Percentiles rank a stretch among this genome's conserved stretches.
Conservation (phyloP, 1,140 invertebrate genomes). For the Procambarus clarkii region DNA sequence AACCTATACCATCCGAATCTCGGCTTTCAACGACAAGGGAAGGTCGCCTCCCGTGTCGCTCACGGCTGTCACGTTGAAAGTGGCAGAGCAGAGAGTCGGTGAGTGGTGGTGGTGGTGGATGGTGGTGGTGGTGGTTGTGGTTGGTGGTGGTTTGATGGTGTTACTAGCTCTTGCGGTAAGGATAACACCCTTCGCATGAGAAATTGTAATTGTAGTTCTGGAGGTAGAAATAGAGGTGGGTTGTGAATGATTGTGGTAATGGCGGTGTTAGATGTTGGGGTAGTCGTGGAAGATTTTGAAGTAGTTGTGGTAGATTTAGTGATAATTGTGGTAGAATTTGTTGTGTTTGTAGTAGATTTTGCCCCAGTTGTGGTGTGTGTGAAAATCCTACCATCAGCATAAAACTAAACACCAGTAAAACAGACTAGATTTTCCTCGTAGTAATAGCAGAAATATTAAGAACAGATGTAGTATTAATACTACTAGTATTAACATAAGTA, state of each 20-base stretch:
- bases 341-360: too few species aligned
- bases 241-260: too few species aligned
- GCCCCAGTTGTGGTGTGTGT: too few species aligned
- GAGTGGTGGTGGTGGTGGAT: conserved; percentile 74
- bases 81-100: conserved; percentile 89
- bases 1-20: conserved; percentile 82
- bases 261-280: too few species aligned
- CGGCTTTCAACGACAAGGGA: conserved; percentile 87
- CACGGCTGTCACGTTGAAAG: conserved; percentile 85
- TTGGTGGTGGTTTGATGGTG: not conserved
- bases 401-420: not conserved
- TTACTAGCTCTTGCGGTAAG: too few species aligned
- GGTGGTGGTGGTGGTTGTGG: not conserved
- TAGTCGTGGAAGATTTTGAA: too few species aligned
- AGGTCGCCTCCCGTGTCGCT: conserved; percentile 83
- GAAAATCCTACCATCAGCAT: not conserved
- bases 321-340: too few species aligned
- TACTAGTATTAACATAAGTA: not conserved
- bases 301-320: too few species aligned
- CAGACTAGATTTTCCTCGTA: not conserved
- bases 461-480: not conserved
- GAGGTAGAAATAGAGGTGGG: too few species aligned
- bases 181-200: too few species aligned
- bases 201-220: too few species aligned
- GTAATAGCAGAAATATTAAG: not conserved